Evolutionary conservation across 1,140 invertebrate species (phyloP).

Genomic region (Rhynchophorus ferrugineus): DNA sequence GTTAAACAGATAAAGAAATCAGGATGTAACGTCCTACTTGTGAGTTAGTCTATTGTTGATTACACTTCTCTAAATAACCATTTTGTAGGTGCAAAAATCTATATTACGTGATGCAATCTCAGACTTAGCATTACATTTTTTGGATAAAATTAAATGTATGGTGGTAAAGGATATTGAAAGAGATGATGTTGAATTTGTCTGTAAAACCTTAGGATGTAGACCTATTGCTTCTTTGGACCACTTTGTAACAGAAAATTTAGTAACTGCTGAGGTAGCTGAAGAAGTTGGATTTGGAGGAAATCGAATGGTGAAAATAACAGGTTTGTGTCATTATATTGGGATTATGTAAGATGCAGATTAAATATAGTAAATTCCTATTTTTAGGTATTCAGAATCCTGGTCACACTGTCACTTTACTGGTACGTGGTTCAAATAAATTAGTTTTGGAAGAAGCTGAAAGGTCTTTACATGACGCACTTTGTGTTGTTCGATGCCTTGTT

Average conservation of each 20-base stretch:
- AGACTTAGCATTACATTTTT: slow-evolving; percentile 94
- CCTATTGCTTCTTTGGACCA: slow-evolving; percentile 99
- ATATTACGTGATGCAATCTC: slow-evolving; percentile 96
- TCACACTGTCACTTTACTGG: slow-evolving; percentile 85
- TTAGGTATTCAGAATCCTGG: slow-evolving; percentile 79
- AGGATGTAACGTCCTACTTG: slow-evolving; percentile 95
- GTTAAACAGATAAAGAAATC: slow-evolving; percentile 98
- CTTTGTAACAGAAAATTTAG: slow-evolving; percentile 86
- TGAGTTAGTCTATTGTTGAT: slow-evolving; percentile 40
- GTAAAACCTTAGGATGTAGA: slow-evolving; percentile 89
- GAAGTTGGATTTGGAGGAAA: slow-evolving; percentile 84
- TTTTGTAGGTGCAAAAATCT: slow-evolving; percentile 74
- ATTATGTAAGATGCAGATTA: neutral
- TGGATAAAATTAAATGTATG: slow-evolving; percentile 99
- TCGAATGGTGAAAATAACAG: slow-evolving; percentile 84
- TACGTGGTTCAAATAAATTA: slow-evolving; percentile 95
- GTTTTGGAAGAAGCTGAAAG: slow-evolving; percentile 92
- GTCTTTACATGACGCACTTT: slow-evolving; percentile 96
- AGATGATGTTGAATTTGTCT: slow-evolving; percentile 96
- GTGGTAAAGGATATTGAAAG: slow-evolving; percentile 97
- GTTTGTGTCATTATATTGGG: slow-evolving; percentile 15
- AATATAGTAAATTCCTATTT: neutral
- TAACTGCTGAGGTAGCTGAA: slow-evolving; percentile 89
- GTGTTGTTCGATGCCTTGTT: slow-evolving; percentile 90
- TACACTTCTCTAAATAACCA: neutral